Percentiles rank a stretch among this genome's conserved stretches.
phyloP scores from a whole-genome alignment of 1,140 invertebrate species.

The Caerostris extrusa region DNA sequence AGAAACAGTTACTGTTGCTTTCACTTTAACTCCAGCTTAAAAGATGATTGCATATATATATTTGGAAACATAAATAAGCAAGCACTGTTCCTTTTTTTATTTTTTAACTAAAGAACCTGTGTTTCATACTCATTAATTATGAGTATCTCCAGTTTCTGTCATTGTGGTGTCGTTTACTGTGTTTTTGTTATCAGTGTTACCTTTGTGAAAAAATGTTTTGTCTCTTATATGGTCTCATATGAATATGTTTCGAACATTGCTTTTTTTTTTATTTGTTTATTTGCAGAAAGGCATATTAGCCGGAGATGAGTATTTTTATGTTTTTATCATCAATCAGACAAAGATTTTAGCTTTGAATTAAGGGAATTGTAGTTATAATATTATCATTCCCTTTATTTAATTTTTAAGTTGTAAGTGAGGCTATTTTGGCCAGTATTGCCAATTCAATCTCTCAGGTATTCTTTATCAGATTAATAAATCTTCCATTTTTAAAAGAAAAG shows the following conservation, averaged over 20 bases:
- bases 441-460: not conserved
- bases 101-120: not conserved
- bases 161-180: slow-evolving; percentile 24
- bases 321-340: not conserved
- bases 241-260: not conserved
- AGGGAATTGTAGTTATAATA: not conserved
- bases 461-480: slow-evolving; percentile 3
- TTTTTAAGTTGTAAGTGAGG: not conserved
- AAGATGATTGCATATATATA: not conserved
- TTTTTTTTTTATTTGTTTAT: not conserved
- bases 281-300: not conserved
- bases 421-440: not conserved
- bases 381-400: not conserved
- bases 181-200: not conserved
- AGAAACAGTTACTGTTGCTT: slow-evolving; percentile 91
- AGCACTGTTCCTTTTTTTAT: slow-evolving; percentile 34
- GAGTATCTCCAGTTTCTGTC: slow-evolving; percentile 27
- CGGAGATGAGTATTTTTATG: slow-evolving; percentile 1
- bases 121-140: slow-evolving; percentile 15
- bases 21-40: slow-evolving; percentile 93
- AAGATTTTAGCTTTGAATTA: not conserved
- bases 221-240: not conserved
- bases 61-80: not conserved
- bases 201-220: not conserved
- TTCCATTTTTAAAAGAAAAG: slow-evolving; percentile 9